Evolutionary conservation across 2,888 invertebrate genomes (phyloP), one percentile per base, ranked within the genome.

Genomic region (Eledona agricola): DNA sequence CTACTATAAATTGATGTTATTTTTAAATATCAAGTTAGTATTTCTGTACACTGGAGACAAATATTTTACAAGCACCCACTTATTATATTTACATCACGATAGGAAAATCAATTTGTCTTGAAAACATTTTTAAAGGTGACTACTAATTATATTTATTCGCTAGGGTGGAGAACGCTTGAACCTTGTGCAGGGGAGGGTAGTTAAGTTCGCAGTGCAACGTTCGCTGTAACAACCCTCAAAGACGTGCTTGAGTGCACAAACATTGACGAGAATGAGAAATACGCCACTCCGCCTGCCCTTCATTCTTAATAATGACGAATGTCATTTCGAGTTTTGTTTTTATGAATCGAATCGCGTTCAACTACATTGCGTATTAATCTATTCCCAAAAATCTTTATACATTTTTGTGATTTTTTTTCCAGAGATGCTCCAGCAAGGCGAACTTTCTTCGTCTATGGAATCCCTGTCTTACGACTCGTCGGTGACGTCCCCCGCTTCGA

Each of bases 391-490:
- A 5, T 19, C n/a, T n/a, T 5, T 19, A 4, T 19, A 5, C 4
- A 19, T 5, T 19, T 19, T 19, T 19, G 4, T 19, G 4, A 19
- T 23, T 53, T 13, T 73, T 72, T 68, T 81, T 79, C 2, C 80
- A 89, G 89, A 89, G 72, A 81, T 89, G 66, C 80, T 89, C 12
- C 88, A 88, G 66, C 85, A 86, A 4, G 86, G 86, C 7, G 89
- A 89, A 60, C 74, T 89, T 7, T 87, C 87, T 0, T 88, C 88
- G 0, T 88, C 88, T 2, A 87, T 89, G 87, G 89, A 89, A 70
- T 88, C 88, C 0, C 76, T 89, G 12, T 83, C 86, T 0, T 89
- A 89, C 76, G 89, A 88, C 69, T 85, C 86, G 0, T 86, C 87
- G 1, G 86, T 85, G 10, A 84, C 87, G 0, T 87, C 87, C 0